Percentiles rank a stretch among this genome's conserved stretches.
phyloP scores from a whole-genome alignment of 2,113 vertebrate species.

The Copsychus sechellarum region DNA sequence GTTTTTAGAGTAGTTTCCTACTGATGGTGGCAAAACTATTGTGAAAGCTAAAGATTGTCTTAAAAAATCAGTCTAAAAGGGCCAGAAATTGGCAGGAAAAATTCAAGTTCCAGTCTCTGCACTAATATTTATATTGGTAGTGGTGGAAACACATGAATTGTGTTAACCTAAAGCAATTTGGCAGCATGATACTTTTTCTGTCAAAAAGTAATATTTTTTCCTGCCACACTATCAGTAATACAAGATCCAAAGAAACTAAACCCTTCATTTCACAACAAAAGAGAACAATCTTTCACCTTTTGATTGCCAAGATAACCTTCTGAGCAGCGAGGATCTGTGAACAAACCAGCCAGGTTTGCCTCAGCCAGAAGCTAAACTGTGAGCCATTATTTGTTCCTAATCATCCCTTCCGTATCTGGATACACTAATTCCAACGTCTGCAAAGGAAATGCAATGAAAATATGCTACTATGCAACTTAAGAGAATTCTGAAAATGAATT shows the following conservation, averaged over 20 bases:
- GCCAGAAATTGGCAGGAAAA: background rate
- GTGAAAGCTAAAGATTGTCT: background rate
- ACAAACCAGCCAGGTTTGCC: background rate
- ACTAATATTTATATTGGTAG: background rate
- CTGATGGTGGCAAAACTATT: background rate
- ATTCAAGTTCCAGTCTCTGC: background rate
- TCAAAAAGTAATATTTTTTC: background rate
- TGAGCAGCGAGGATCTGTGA: background rate
- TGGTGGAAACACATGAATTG: background rate
- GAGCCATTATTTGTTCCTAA: background rate
- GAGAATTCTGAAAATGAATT: background rate
- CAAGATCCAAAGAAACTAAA: slow-evolving; percentile 1
- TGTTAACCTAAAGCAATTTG: background rate
- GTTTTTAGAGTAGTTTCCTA: background rate
- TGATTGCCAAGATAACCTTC: background rate
- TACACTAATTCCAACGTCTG: background rate
- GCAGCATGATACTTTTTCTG: background rate
- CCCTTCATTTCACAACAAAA: background rate
- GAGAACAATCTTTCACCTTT: background rate
- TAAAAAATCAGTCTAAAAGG: background rate
- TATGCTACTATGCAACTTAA: background rate
- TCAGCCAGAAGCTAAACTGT: background rate
- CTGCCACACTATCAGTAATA: background rate
- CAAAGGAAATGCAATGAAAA: background rate
- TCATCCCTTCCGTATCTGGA: background rate